Evolutionary conservation across 2,113 vertebrate species (phyloP).

Genomic region (Cheilinus undulatus): DNA sequence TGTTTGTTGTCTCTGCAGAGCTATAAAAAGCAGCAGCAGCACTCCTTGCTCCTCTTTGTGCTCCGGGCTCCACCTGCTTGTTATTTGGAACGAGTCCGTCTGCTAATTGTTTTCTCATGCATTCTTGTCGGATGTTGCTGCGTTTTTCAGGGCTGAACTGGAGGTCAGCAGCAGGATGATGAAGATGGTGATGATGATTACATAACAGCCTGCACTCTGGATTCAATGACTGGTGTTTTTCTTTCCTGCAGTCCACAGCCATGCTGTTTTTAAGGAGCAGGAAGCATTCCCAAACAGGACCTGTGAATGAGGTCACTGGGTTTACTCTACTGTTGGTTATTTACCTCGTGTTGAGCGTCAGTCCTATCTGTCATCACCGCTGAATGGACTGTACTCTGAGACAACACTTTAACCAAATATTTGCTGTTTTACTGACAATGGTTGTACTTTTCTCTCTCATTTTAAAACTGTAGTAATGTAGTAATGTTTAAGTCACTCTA

Average conservation of each 20-base stretch:
- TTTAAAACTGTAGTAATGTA: background rate
- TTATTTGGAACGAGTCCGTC: conserved; percentile 15
- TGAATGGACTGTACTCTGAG: background rate
- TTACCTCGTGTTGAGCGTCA: background rate
- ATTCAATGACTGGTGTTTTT: conserved; percentile 27
- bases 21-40: conserved; percentile 32
- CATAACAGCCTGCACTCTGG: conserved; percentile 39
- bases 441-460: too few species aligned
- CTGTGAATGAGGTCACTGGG: background rate
- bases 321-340: background rate
- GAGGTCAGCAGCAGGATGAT: conserved; percentile 33
- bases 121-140: conserved; percentile 45
- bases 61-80: conserved; percentile 32
- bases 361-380: background rate
- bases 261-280: conserved; percentile 16
- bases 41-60: conserved; percentile 14
- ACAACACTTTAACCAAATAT: background rate
- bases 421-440: background rate
- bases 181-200: conserved; percentile 41
- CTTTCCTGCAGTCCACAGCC: conserved; percentile 37
- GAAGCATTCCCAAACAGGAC: background rate
- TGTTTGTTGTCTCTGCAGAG: conserved; percentile 17
- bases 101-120: conserved; percentile 47
- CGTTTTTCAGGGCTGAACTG: conserved; percentile 33
- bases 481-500: background rate